Base-by-base conservation (phyloP, 2,113 vertebrate genomes). In the Corydoras sp. region DNA sequence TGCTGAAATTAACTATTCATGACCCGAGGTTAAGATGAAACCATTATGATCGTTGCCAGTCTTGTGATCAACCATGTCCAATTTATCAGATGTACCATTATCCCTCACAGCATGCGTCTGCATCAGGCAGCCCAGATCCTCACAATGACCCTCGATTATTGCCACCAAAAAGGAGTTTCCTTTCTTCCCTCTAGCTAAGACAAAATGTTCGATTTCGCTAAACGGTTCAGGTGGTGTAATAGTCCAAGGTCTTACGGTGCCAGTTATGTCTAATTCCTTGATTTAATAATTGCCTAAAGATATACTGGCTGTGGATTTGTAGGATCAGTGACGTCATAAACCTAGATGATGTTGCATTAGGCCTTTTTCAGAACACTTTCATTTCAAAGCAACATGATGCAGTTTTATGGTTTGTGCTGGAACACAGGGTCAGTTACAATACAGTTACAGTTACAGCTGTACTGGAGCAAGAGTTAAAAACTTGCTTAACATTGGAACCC, bases 21-120 rank as follows among this genome's bases (percentile, higher is more conserved):
- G 48, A 76, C 81, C 76, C 65, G 2, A 31, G 83, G 83, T 81
- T 79, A 79, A 53, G 71, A 71, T 67, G 58, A 58, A 43, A 72
- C 29, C 9, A 72, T 60, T 78, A 73, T 18, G 55, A 72, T 76
- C 69, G 72, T 64, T 18, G 62, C 53, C 10, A 51, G 73, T 79
- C 83, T 87, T 79, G 78, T 85, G 84, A 87, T 85, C 68, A 70
- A 75, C 71, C 72, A 62, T 84, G 66, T 84, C 80, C 77, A 64
- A 60, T 80, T 79, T 72, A 74, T 83, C 72, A 65, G 68, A 82
- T 82, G 77, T 70, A 77, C 79, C 72, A 75, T 77, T 81, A 50
- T 66, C 71, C 75, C 60, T 61, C 3, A 2, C 69, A 81, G 80
- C 78, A 62, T 43, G 72, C 67, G 69, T 58, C 69, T 62, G 66